These are phyloP conservation scores for Neotragus moschatus DNA, from an alignment of 2,113 vertebrate species.

Conservation along the genomic window DNA sequence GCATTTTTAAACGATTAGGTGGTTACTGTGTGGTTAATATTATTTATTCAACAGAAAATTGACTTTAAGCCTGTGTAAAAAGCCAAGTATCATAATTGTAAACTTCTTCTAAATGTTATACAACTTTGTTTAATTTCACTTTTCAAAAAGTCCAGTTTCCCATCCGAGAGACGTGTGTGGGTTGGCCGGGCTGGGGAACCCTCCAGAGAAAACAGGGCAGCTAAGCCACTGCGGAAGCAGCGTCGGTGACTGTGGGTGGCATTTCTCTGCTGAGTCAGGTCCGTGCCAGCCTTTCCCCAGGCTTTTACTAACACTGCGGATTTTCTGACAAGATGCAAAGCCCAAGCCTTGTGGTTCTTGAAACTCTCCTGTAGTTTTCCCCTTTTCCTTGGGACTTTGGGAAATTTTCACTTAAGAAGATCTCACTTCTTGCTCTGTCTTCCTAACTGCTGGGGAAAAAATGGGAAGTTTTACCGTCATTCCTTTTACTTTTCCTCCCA, in stretches of 20 bases:
- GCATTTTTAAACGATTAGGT: slow-evolving; percentile 46
- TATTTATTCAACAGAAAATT: slow-evolving; percentile 62
- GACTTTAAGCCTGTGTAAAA: background rate
- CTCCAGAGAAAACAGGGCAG: slow-evolving; percentile 70
- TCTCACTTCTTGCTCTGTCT: background rate
- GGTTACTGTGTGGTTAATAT: slow-evolving; percentile 52
- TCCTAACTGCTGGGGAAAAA: background rate
- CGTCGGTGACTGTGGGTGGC: slow-evolving; percentile 71
- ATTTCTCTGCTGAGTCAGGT: slow-evolving; percentile 77
- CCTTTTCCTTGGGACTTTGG: slow-evolving; percentile 34
- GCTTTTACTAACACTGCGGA: slow-evolving; percentile 56
- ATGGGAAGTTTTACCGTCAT: background rate
- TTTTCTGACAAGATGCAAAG: slow-evolving; percentile 73
- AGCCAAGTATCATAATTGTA: background rate
- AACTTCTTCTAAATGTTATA: slow-evolving; percentile 35
- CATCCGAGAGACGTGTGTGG: background rate
- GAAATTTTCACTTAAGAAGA: slow-evolving; percentile 58
- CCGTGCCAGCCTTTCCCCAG: slow-evolving; percentile 24
- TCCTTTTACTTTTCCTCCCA: background rate
- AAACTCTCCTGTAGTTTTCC: slow-evolving; percentile 22
- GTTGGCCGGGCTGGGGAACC: slow-evolving; percentile 20
- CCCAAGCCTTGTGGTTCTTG: slow-evolving; percentile 61
- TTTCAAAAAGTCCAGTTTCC: slow-evolving; percentile 37
- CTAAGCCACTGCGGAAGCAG: slow-evolving; percentile 44
- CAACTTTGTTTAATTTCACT: slow-evolving; percentile 18